phyloP scores from a whole-genome alignment of 2,113 vertebrate species.

The Oncorhynchus masou region DNA sequence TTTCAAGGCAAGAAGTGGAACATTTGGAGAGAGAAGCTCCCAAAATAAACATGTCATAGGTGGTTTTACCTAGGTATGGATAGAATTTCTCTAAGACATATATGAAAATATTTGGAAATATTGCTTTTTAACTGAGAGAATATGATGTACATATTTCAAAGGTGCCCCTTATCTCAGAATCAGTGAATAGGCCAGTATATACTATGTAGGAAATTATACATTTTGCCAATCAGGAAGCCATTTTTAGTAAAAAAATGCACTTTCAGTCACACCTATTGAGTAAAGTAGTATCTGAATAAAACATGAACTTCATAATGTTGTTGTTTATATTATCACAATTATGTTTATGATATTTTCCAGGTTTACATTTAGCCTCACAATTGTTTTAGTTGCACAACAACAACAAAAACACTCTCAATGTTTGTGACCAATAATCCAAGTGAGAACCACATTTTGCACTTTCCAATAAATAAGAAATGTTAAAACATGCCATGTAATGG shows the following conservation, averaged over 20 bases:
- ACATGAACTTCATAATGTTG: neutral
- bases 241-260: neutral
- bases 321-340: neutral
- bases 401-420: neutral
- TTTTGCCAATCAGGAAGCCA: neutral
- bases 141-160: slow-evolving; percentile 40
- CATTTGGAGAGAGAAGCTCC: slow-evolving; percentile 27
- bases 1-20: neutral
- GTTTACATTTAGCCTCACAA: neutral
- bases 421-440: neutral
- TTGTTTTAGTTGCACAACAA: neutral
- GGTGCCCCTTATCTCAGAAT: slow-evolving; percentile 15
- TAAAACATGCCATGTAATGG: neutral
- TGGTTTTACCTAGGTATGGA: slow-evolving; percentile 58
- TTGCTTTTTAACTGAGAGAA: slow-evolving; percentile 44
- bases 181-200: neutral
- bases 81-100: slow-evolving; percentile 49
- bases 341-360: neutral
- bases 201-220: neutral
- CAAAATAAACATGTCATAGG: slow-evolving; percentile 50
- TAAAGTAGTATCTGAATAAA: neutral
- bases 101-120: slow-evolving; percentile 49
- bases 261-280: too few relatives aligned
- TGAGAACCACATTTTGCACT: neutral
- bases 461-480: slow-evolving; percentile 18